A percentile compares a stretch with the other conserved stretches of the same genome.
Evolutionary conservation across 2,113 vertebrate species (phyloP).

Genomic region (Morone saxatilis): DNA sequence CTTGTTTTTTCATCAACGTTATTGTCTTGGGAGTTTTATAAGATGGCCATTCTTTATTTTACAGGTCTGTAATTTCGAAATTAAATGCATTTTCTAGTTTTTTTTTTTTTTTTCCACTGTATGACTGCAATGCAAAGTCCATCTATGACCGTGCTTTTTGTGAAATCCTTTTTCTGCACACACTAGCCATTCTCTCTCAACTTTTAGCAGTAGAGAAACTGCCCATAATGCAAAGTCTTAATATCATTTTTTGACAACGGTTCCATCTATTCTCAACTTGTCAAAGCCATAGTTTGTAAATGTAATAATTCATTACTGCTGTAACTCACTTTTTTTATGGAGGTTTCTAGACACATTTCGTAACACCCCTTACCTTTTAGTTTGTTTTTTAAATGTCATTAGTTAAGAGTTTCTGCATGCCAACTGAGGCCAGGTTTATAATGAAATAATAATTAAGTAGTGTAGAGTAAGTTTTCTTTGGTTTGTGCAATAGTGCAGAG

Average conservation of each 20-base stretch:
- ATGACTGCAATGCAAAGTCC: neutral
- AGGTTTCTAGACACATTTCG: slow-evolving; percentile 61
- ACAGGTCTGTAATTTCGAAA: neutral
- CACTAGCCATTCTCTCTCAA: slow-evolving; percentile 44
- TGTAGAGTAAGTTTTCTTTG: slow-evolving; percentile 33
- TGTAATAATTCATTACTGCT: slow-evolving; percentile 16
- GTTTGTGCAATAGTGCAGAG: slow-evolving; percentile 30
- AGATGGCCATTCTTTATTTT: slow-evolving; percentile 6
- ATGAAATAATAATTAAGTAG: slow-evolving; percentile 19
- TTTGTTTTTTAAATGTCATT: slow-evolving; percentile 29
- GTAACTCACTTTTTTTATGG: slow-evolving; percentile 64
- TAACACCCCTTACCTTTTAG: slow-evolving; percentile 24
- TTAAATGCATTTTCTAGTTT: neutral
- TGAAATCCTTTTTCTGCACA: slow-evolving; percentile 48
- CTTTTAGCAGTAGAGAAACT: slow-evolving; percentile 43
- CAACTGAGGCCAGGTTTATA: slow-evolving; percentile 34
- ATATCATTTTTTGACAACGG: neutral
- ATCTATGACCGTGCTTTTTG: slow-evolving; percentile 5
- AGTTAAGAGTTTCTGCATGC: slow-evolving; percentile 53
- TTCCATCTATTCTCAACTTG: slow-evolving; percentile 17
- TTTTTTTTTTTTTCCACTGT: slow-evolving; percentile 7
- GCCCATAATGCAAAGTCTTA: slow-evolving; percentile 47
- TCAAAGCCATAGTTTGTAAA: slow-evolving; percentile 62
- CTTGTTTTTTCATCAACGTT: neutral
- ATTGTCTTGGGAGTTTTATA: slow-evolving; percentile 15